phyloP scores from a whole-genome alignment of 2,113 vertebrate species.

The Oxyura jamaicensis region DNA sequence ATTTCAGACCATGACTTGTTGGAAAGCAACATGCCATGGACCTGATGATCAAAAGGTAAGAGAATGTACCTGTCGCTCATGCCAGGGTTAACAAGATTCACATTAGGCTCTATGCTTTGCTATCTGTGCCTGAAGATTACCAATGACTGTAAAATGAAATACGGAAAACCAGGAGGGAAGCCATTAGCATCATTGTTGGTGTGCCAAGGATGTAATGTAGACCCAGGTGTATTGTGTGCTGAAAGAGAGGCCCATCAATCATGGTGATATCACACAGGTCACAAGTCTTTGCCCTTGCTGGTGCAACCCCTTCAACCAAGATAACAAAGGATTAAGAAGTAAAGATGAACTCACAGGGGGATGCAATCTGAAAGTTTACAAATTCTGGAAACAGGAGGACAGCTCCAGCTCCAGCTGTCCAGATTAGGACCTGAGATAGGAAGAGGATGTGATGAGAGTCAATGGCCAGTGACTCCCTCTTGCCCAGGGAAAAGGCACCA shows the following conservation, averaged over 20 bases:
- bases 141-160: background rate
- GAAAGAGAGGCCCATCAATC: background rate
- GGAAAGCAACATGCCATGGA: background rate
- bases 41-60: background rate
- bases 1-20: background rate
- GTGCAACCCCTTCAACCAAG: background rate
- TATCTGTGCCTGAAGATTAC: background rate
- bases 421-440: background rate
- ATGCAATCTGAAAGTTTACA: background rate
- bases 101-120: background rate
- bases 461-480: background rate
- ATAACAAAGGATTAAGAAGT: background rate
- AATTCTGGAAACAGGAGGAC: background rate
- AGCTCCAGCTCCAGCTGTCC: background rate
- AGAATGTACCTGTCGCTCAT: background rate
- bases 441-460: background rate
- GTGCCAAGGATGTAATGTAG: accelerated
- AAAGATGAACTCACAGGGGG: background rate
- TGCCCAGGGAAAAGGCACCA: background rate
- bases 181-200: background rate
- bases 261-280: background rate
- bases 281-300: background rate
- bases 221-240: background rate
- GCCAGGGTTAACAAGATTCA: background rate
- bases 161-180: background rate